Conservation (phyloP, 2,888 invertebrate genomes). For the Sinopyrophorus schimmeli region DNA sequence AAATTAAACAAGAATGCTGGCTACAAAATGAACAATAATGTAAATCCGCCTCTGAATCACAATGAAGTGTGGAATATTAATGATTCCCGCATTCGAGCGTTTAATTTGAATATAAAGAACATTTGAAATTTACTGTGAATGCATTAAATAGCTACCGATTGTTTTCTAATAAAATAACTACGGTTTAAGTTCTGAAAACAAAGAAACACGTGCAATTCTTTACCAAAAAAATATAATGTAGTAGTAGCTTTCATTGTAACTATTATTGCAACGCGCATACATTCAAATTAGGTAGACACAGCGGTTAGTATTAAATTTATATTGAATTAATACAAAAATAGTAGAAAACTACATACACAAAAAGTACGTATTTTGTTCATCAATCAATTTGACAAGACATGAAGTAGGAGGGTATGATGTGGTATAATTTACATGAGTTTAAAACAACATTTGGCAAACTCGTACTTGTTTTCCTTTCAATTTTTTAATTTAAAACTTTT, state of each 20-base stretch:
- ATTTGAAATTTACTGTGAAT: slow-evolving; percentile 11
- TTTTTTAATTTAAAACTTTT: slow-evolving; percentile 5
- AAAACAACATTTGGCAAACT: slow-evolving; percentile 5
- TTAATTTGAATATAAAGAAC: slow-evolving; percentile 22
- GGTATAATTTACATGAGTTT: slow-evolving; percentile 11
- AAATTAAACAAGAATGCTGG: no score
- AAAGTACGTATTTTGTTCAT: no score
- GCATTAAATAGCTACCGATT: slow-evolving; percentile 13
- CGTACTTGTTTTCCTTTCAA: slow-evolving; percentile 4
- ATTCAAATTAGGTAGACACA: no score
- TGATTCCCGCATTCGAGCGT: slow-evolving; percentile 6
- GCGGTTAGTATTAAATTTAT: no score
- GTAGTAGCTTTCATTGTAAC: no score
- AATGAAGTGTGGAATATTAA: slow-evolving; percentile 13
- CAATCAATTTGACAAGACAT: slow-evolving; percentile 9
- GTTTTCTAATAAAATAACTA: slow-evolving; percentile 10
- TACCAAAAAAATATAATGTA: no score
- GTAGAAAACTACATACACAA: no score
- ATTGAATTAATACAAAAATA: no score
- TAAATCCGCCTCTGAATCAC: slow-evolving; percentile 5
- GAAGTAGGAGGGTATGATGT: slow-evolving; percentile 8
- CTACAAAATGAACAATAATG: slow-evolving; percentile 7
- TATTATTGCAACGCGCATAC: no score
- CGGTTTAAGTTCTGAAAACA: no score
- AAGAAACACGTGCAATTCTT: no score